Evolutionary conservation across 2,113 vertebrate species (phyloP).

Genomic region (Hucho hucho): DNA sequence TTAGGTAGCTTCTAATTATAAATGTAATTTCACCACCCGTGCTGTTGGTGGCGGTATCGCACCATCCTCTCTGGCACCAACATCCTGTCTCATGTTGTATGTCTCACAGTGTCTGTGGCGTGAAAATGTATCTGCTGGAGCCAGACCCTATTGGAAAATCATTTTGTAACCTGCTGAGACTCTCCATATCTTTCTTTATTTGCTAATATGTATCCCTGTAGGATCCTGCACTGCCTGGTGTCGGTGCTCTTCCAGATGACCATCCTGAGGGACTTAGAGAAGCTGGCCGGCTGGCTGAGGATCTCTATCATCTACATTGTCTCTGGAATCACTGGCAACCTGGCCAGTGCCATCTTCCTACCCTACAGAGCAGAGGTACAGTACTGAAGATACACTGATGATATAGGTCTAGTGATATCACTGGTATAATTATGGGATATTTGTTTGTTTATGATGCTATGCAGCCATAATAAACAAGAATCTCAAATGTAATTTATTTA

Average conservation of each 20-base stretch:
- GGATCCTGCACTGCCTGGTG: constrained; percentile 96
- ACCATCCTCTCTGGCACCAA: too few species aligned
- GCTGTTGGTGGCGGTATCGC: too few species aligned
- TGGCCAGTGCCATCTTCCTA: constrained; percentile 95
- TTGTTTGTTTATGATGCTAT: not conserved
- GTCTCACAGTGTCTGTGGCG: too few species aligned
- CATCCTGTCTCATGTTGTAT: too few species aligned
- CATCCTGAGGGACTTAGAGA: constrained; percentile 92
- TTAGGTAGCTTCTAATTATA: too few species aligned
- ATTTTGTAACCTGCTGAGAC: not conserved
- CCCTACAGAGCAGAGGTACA: constrained; percentile 95
- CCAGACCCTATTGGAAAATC: too few species aligned
- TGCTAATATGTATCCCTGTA: constrained; percentile 49
- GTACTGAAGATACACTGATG: not conserved
- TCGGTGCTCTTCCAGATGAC: constrained; percentile 98
- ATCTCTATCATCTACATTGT: constrained; percentile 97
- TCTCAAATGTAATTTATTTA: too few species aligned
- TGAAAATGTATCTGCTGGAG: too few species aligned
- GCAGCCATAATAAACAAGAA: too few species aligned
- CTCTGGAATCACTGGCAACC: constrained; percentile 93
- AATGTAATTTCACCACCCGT: too few species aligned
- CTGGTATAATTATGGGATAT: not conserved
- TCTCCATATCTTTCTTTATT: not conserved
- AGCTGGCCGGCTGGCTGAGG: constrained; percentile 95
- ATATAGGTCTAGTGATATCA: not conserved